Evolutionary conservation across 2,888 invertebrate species (phyloP).

Genomic region (Cyclophora punctaria): DNA sequence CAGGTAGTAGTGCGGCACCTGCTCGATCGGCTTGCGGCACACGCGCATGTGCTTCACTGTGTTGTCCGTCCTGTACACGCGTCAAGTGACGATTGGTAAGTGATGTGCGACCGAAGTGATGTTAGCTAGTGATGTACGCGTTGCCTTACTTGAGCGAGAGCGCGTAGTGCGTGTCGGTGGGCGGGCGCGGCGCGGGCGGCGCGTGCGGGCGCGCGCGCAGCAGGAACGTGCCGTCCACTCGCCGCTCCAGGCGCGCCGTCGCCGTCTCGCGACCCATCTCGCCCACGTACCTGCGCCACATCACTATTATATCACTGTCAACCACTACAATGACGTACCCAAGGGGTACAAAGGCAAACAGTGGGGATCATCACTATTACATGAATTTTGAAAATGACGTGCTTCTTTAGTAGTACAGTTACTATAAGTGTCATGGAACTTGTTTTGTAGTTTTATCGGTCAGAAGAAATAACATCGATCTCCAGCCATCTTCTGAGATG

Average conservation of each 20-base stretch:
- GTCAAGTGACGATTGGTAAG: too few relatives aligned
- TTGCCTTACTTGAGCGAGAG: constrained; percentile 85
- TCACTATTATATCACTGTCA: too few relatives aligned
- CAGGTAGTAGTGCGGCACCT: constrained; percentile 84
- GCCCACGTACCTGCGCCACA: constrained; percentile 81
- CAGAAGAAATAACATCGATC: too few relatives aligned
- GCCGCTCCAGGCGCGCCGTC: constrained; percentile 81
- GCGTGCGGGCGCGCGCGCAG: constrained; percentile 85
- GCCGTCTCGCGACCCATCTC: constrained; percentile 91
- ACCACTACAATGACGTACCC: too few relatives aligned
- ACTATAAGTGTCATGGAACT: too few relatives aligned
- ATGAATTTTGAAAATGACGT: too few relatives aligned
- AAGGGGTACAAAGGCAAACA: too few relatives aligned
- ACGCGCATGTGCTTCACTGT: constrained; percentile 94
- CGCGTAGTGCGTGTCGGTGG: constrained; percentile 80
- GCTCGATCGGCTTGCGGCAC: constrained; percentile 83
- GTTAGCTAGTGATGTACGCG: neutral
- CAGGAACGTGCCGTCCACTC: constrained; percentile 91
- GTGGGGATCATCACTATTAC: too few relatives aligned
- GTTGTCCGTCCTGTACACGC: constrained; percentile 83
- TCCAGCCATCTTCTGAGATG: too few relatives aligned
- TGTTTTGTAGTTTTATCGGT: too few relatives aligned
- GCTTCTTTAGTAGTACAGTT: too few relatives aligned
- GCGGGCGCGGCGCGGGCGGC: constrained; percentile 22
- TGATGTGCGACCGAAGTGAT: too few relatives aligned